A percentile compares a stretch with the other conserved stretches of the same genome.
phyloP scores from a whole-genome alignment of 2,797 vertebrate genomes.

The Pseudomugil gertrudae region DNA sequence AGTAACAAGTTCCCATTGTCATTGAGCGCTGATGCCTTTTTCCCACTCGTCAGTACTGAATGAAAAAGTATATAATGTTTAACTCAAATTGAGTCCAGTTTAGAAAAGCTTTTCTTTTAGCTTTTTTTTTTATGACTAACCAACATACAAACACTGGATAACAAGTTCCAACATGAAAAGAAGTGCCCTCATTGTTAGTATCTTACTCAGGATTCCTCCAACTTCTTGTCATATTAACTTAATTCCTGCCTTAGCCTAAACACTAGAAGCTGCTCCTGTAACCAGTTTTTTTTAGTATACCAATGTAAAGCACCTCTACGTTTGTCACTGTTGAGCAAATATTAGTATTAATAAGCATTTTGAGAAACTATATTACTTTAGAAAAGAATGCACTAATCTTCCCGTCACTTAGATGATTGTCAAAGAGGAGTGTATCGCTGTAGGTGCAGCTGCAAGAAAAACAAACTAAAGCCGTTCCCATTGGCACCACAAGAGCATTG shows the following conservation, averaged over 20 bases:
- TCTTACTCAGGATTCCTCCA: slow-evolving; percentile 53
- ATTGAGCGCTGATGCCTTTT: slow-evolving; percentile 41
- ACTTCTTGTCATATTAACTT: slow-evolving; percentile 28
- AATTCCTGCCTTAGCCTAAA: slow-evolving; percentile 8
- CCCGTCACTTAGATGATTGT: slow-evolving; percentile 69
- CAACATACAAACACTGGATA: slow-evolving; percentile 27
- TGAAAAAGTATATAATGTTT: slow-evolving; percentile 12
- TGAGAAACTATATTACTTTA: slow-evolving; percentile 47
- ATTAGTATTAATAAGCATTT: slow-evolving; percentile 25
- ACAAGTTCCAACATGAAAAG: slow-evolving; percentile 26
- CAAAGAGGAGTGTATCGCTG: slow-evolving; percentile 22
- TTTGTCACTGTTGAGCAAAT: slow-evolving; percentile 28
- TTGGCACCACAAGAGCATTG: slow-evolving; percentile 20
- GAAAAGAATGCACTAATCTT: slow-evolving; percentile 63
- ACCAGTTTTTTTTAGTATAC: slow-evolving; percentile 1
- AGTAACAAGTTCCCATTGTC: slow-evolving; percentile 27
- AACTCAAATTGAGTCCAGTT: slow-evolving; percentile 19
- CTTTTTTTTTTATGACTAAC: slow-evolving; percentile 13
- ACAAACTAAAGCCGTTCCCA: slow-evolving; percentile 21
- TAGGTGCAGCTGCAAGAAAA: slow-evolving; percentile 7
- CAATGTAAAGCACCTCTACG: slow-evolving; percentile 30
- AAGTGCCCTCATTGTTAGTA: slow-evolving; percentile 16
- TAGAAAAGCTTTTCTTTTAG: slow-evolving; percentile 16
- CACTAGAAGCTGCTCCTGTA: slow-evolving; percentile 22
- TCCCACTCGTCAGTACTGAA: slow-evolving; percentile 13